Evolutionary conservation across 2,113 vertebrate genomes (phyloP).

Genomic region (Montifringilla adamsi): DNA sequence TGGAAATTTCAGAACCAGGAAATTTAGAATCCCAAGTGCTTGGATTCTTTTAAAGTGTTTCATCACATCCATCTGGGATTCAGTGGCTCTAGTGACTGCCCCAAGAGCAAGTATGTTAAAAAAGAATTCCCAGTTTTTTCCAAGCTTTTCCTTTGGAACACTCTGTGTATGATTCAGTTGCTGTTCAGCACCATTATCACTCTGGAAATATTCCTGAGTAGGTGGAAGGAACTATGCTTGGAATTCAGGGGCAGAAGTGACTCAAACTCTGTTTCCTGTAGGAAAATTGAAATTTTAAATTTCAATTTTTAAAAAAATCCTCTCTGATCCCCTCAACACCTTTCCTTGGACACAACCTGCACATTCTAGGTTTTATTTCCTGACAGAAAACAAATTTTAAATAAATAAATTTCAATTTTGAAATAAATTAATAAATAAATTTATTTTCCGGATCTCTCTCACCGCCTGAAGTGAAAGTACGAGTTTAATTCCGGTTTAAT

Average conservation of each 20-base stretch:
- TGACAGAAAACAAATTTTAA: not conserved
- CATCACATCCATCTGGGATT: not conserved
- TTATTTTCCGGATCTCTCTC: not conserved
- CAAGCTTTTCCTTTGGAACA: not conserved
- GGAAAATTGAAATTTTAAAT: not conserved
- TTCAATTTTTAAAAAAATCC: not conserved
- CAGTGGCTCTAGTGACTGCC: not conserved
- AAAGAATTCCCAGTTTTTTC: not conserved
- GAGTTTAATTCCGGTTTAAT: not conserved
- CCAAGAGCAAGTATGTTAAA: not conserved
- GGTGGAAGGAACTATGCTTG: slow-evolving; percentile 44
- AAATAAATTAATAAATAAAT: not conserved
- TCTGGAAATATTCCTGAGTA: slow-evolving; percentile 49
- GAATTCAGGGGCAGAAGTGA: slow-evolving; percentile 39
- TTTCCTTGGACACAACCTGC: not conserved
- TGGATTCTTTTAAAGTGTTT: not conserved
- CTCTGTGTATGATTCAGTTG: not conserved
- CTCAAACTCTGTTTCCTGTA: slow-evolving; percentile 23
- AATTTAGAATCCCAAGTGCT: not conserved
- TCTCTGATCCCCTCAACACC: not conserved
- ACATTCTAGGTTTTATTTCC: fast-evolving
- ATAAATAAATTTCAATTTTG: not conserved
- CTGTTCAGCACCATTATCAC: not conserved
- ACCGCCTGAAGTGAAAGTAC: not conserved
- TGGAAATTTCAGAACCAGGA: not conserved